Percentiles rank a stretch among this genome's conserved stretches.
phyloP scores from a whole-genome alignment of 2,797 vertebrate genomes.

The Dermochelys coriacea region DNA sequence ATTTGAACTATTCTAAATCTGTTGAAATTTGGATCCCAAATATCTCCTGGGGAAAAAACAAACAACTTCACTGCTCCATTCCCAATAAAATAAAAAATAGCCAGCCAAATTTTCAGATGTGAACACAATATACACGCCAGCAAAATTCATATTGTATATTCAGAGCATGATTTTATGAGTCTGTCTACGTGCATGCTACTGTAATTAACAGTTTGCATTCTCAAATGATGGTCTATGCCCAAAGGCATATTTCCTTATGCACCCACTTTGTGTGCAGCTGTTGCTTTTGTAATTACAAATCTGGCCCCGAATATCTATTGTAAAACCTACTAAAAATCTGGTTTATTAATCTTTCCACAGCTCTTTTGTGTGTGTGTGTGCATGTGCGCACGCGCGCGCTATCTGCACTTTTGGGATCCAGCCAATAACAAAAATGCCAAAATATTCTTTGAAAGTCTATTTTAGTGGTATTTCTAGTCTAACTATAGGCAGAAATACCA shows the following conservation, averaged over 20 bases:
- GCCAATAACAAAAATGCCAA: neutral
- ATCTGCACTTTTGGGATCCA: neutral
- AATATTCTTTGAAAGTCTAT: neutral
- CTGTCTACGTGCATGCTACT: fast-evolving
- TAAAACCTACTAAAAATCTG: neutral
- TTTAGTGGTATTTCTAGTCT: neutral
- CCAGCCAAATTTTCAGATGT: neutral
- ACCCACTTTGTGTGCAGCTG: neutral
- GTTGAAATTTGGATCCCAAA: neutral
- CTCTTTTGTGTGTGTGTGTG: too few relatives aligned
- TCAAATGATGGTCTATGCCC: neutral
- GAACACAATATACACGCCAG: neutral
- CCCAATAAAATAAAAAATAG: neutral
- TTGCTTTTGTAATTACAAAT: constrained; percentile 23
- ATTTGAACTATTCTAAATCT: neutral
- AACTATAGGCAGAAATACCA: neutral
- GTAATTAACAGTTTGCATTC: neutral
- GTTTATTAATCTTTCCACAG: neutral
- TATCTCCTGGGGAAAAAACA: neutral
- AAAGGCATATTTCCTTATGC: neutral
- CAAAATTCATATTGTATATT: neutral
- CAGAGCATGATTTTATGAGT: neutral
- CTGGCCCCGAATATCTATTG: neutral
- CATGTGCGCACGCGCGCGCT: too few relatives aligned
- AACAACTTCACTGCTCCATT: neutral